Evolutionary conservation across 2,797 vertebrate species (phyloP).

Genomic region (Falco rusticolus): DNA sequence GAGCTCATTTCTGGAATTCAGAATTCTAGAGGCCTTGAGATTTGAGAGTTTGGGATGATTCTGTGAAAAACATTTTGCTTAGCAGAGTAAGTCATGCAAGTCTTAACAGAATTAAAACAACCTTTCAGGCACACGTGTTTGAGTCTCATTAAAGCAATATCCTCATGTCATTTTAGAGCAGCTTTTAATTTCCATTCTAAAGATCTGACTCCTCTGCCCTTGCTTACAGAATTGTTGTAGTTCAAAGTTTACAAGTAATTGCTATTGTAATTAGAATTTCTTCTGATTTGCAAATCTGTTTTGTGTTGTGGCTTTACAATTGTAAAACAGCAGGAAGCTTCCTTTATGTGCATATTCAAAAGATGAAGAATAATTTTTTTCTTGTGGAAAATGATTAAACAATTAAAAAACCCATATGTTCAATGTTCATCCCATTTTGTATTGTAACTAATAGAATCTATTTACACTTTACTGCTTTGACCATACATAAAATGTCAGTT

Average conservation of each 20-base stretch:
- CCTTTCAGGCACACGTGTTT: background rate
- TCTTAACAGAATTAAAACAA: slow-evolving; percentile 17
- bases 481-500: background rate
- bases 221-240: background rate
- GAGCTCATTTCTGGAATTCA: slow-evolving; percentile 10
- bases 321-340: background rate
- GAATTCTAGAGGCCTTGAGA: background rate
- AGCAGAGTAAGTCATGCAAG: background rate
- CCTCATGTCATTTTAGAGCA: background rate
- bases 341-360: background rate
- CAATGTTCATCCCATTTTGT: background rate
- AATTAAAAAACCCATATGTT: background rate
- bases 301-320: background rate
- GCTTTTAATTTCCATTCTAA: background rate
- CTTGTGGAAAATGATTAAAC: background rate
- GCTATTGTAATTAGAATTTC: background rate
- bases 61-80: background rate
- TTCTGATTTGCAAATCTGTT: background rate
- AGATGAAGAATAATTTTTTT: background rate
- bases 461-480: background rate
- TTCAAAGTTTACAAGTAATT: background rate
- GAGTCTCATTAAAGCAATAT: background rate
- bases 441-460: background rate
- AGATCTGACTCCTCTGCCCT: background rate
- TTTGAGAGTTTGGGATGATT: background rate